Percentiles rank a stretch among this genome's conserved stretches.
These are phyloP conservation scores for Pelmatolapia mariae DNA, from an alignment of 2,113 vertebrate species.

Conservation along the genomic window DNA sequence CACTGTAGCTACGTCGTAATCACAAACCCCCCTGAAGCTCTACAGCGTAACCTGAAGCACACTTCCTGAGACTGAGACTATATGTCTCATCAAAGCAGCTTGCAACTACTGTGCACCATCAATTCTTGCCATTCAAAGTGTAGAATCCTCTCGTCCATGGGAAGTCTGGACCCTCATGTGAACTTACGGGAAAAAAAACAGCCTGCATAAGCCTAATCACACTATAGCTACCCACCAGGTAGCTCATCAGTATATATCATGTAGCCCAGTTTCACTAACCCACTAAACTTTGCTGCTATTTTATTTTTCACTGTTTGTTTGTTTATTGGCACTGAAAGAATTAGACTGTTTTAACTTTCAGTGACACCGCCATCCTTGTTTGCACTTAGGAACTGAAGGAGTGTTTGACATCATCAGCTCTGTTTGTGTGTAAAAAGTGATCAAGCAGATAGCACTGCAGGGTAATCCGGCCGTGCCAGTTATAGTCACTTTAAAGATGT, in stretches of 20 bases:
- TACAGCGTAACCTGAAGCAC: background rate
- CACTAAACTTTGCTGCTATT: background rate
- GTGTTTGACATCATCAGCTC: background rate
- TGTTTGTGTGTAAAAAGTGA: background rate
- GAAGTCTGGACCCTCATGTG: background rate
- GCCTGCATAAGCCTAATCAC: background rate
- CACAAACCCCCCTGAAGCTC: background rate
- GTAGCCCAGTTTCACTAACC: background rate
- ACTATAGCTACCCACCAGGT: background rate
- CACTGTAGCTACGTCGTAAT: background rate
- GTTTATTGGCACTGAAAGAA: background rate
- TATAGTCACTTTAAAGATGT: background rate
- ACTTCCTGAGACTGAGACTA: background rate
- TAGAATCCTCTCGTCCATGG: background rate
- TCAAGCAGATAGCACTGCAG: background rate
- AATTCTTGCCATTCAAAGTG: background rate
- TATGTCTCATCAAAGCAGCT: background rate
- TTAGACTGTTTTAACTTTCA: background rate
- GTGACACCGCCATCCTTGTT: fast-evolving
- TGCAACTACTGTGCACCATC: background rate
- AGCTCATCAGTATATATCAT: fast-evolving
- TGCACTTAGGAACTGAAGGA: background rate
- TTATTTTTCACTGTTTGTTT: background rate
- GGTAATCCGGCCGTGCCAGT: background rate
- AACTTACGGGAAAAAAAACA: fast-evolving